Base-by-base conservation (phyloP, 2,888 invertebrate genomes). In the Malthinus seriepunctatus region DNA sequence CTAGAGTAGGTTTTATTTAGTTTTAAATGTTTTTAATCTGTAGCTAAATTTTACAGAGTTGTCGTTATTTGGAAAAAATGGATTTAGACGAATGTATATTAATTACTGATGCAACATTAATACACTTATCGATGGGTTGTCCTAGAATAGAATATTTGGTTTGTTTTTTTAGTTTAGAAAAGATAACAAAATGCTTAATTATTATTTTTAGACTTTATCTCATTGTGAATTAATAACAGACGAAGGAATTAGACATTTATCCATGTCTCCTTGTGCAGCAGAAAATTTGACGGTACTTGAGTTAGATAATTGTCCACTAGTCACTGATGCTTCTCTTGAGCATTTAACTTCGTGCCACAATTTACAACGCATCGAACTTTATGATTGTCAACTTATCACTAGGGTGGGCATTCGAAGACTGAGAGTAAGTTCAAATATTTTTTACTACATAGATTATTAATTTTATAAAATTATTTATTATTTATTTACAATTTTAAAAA, bases 201-300 rank as follows among this genome's bases (percentile, higher is more conserved):
- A 56, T 53, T 66, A 59, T 51, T 63, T 66, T 0, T 82, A 98
- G 97, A 97, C 95, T 70, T 82, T 99, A 62, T 99, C 99, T 3
- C 98, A 99, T 78, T 99, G 99, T 80, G 99, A 99, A 80, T 80
- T 97, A 70, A 95, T 99, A 73, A 99, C 98, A 11, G 99, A 99
- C 78, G 97, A 96, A 78, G 98, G 98, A 9, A 97, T 99, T 71
- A 87, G 95, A 63, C 95, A 97, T 78, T 80, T 98, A 66, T 93
- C 96, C 1, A 87, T 91, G 77, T 94, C 95, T 37, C 91, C 95
- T 1, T 97, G 96, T 78, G 94, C 96, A 38, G 93, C 95, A 0
- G 97, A 97, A 79, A 93, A 94, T 76, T 83, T 95, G 64, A 92
- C 93, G 35, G 95, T 97, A 35, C 84, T 99, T 52, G 99, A 99